Conservation (phyloP, 2,797 vertebrate species). For the Paguma larvata region DNA sequence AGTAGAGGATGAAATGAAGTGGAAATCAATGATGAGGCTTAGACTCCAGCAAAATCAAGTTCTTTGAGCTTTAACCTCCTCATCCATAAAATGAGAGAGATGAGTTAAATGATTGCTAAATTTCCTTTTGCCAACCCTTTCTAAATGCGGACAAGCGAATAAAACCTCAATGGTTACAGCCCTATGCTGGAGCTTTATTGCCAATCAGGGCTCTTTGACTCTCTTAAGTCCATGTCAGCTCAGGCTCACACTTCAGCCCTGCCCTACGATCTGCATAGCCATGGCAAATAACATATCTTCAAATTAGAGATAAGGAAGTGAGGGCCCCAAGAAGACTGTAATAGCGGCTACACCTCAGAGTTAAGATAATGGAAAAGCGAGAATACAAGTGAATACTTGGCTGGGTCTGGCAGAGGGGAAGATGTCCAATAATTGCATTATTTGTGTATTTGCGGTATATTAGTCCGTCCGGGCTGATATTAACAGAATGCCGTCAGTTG, state of each 20-base stretch:
- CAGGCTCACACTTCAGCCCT: neutral
- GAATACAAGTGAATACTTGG: neutral
- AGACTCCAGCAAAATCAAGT: neutral
- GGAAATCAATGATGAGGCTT: neutral
- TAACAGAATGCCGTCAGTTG: neutral
- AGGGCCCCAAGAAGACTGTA: neutral
- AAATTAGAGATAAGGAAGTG: neutral
- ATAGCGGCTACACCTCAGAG: neutral
- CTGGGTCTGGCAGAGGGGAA: neutral
- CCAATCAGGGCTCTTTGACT: neutral
- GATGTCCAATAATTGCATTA: neutral
- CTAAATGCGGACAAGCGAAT: neutral
- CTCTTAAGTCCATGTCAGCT: neutral
- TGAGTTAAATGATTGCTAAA: neutral
- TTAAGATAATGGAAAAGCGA: neutral
- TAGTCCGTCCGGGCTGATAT: neutral
- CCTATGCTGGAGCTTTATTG: neutral
- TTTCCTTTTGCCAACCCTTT: conserved; percentile 30
- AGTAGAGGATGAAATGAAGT: neutral
- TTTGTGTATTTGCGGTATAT: neutral
- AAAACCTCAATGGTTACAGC: neutral
- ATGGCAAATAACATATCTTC: neutral
- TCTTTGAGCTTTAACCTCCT: neutral
- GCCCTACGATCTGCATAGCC: neutral
- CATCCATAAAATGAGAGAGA: neutral